A percentile compares a stretch with the other conserved stretches of the same genome.
phyloP scores from a whole-genome alignment of 2,797 vertebrate genomes.

The Lacerta viridis region DNA sequence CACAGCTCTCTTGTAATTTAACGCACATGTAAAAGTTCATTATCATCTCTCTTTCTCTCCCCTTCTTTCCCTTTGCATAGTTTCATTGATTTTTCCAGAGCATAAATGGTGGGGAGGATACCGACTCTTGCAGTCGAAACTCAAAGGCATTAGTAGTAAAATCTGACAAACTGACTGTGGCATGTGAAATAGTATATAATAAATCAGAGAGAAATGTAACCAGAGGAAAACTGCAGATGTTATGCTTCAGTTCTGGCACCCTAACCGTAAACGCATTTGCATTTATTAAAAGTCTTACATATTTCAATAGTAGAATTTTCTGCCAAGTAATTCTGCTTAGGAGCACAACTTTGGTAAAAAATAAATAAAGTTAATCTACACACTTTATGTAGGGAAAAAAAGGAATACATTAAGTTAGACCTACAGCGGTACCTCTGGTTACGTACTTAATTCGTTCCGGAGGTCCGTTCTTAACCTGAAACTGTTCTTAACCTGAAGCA shows the following conservation, averaged over 20 bases:
- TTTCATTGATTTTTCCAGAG: slow-evolving; percentile 3
- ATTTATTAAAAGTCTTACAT: slow-evolving; percentile 2
- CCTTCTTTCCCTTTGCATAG: not conserved
- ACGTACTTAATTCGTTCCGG: too few species aligned
- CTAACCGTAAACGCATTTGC: not conserved
- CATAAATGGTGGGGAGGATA: not conserved
- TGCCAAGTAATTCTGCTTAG: not conserved
- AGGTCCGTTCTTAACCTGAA: too few species aligned
- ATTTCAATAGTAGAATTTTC: not conserved
- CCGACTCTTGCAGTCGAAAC: not conserved
- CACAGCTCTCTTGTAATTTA: not conserved
- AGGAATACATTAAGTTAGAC: too few species aligned
- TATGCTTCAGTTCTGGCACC: not conserved
- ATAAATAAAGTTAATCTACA: not conserved
- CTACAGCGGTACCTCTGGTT: too few species aligned
- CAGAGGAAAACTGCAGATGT: not conserved
- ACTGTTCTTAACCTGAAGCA: too few species aligned
- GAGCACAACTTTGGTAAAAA: not conserved
- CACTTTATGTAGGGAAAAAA: not conserved
- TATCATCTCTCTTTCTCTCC: too few species aligned
- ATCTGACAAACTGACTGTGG: not conserved
- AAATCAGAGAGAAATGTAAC: slow-evolving; percentile 24
- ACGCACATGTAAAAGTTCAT: not conserved
- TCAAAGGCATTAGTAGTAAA: not conserved
- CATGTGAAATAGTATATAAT: not conserved